Percentiles rank a stretch among this genome's conserved stretches.
These are phyloP conservation scores for Melanotaenia parkinsoni DNA, from an alignment of 2,797 vertebrate species.

Conservation along the genomic window DNA sequence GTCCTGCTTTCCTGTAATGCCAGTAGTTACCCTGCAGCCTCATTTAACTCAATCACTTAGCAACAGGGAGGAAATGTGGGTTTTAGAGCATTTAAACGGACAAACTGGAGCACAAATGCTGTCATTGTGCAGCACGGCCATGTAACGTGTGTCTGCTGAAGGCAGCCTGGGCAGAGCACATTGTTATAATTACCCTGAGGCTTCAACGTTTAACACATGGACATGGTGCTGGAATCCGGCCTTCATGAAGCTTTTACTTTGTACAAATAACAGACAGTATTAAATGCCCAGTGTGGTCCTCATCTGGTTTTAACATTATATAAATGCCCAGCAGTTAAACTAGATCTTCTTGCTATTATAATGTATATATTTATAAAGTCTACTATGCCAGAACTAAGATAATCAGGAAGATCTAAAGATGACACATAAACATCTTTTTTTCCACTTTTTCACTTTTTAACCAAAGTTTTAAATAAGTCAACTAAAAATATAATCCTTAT, in stretches of 20 bases:
- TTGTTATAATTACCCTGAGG: constrained; percentile 48
- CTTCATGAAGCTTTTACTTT: too few relatives aligned
- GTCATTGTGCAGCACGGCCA: constrained; percentile 10
- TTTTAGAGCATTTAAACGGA: constrained; percentile 25
- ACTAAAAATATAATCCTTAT: neutral
- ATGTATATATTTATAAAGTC: too few relatives aligned
- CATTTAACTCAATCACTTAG: constrained; percentile 43
- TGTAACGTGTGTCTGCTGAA: constrained; percentile 14
- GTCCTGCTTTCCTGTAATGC: constrained; percentile 9
- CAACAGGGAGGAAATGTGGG: constrained; percentile 36
- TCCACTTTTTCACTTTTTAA: too few relatives aligned
- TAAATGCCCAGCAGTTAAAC: too few relatives aligned
- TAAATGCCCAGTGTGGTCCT: too few relatives aligned
- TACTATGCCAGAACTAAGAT: too few relatives aligned
- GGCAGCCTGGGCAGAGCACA: constrained; percentile 24
- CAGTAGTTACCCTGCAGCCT: constrained; percentile 27
- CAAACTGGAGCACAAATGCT: constrained; percentile 20
- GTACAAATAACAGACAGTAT: too few relatives aligned
- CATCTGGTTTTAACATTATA: too few relatives aligned
- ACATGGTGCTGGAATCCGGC: neutral
- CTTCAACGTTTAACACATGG: constrained; percentile 2
- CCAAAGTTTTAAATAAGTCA: too few relatives aligned
- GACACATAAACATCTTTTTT: too few relatives aligned
- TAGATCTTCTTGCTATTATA: too few relatives aligned
- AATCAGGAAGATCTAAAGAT: too few relatives aligned